Evolutionary conservation across 2,113 vertebrate species (phyloP).

Genomic region (Rhynchomys soricoides): DNA sequence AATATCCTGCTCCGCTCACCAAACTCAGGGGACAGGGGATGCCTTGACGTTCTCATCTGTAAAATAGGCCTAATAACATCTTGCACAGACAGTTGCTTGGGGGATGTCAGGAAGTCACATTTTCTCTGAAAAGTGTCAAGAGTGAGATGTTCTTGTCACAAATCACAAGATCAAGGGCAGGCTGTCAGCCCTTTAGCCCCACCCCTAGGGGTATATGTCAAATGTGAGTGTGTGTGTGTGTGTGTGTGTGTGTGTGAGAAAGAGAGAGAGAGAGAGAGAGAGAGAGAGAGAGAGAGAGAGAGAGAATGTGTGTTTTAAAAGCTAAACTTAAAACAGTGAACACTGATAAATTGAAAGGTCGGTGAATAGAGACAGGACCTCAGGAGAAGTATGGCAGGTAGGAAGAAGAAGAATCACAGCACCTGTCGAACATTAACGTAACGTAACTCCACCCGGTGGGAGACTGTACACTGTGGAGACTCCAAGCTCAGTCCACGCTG

Average conservation of each 20-base stretch:
- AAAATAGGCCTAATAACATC: background rate
- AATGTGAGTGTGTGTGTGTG: background rate
- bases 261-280: too few species aligned
- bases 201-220: background rate
- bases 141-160: background rate
- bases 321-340: background rate
- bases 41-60: background rate
- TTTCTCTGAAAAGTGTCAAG: background rate
- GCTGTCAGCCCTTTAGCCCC: background rate
- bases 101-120: background rate
- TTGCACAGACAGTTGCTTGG: accelerated
- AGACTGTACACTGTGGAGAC: accelerated
- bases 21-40: background rate
- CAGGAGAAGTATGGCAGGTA: background rate
- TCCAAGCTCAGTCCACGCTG: background rate
- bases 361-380: background rate
- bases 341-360: background rate
- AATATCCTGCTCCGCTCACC: background rate
- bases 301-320: background rate
- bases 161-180: background rate
- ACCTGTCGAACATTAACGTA: too few species aligned
- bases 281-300: too few species aligned
- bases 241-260: background rate
- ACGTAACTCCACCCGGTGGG: background rate
- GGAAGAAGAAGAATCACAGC: too few species aligned